Conservation (phyloP, 2,113 vertebrate species). For the Dolichallabes microphthalmus region DNA sequence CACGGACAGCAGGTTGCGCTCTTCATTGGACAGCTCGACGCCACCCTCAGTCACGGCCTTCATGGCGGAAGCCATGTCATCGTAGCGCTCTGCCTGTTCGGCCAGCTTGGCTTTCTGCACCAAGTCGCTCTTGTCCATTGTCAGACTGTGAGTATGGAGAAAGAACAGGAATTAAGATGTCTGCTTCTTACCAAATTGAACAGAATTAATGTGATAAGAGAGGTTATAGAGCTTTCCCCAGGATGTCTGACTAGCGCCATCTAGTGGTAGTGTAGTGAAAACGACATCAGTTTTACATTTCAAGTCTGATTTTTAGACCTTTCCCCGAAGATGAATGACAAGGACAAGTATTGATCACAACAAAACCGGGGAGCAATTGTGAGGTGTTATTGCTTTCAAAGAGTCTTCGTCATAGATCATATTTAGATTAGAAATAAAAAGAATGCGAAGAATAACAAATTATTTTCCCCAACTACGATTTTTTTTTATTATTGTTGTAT, state of each 20-base stretch:
- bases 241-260: neutral
- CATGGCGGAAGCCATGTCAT: constrained; percentile 97
- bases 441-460: neutral
- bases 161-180: neutral
- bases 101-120: constrained; percentile 98
- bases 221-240: no score
- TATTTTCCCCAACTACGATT: no score
- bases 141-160: constrained; percentile 64
- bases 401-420: no score
- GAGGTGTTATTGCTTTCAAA: no score
- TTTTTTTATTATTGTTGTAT: no score
- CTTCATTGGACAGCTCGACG: constrained; percentile 91
- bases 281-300: neutral
- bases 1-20: constrained; percentile 95
- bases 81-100: constrained; percentile 97
- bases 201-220: neutral
- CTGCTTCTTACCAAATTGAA: neutral
- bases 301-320: neutral
- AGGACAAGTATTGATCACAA: neutral
- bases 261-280: constrained; percentile 3
- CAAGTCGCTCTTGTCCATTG: constrained; percentile 97
- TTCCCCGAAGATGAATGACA: neutral
- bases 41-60: constrained; percentile 94
- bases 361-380: neutral
- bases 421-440: no score